These are phyloP conservation scores for Hyperopisus bebe DNA, from an alignment of 2,113 vertebrate genomes.

Conservation along the genomic window DNA sequence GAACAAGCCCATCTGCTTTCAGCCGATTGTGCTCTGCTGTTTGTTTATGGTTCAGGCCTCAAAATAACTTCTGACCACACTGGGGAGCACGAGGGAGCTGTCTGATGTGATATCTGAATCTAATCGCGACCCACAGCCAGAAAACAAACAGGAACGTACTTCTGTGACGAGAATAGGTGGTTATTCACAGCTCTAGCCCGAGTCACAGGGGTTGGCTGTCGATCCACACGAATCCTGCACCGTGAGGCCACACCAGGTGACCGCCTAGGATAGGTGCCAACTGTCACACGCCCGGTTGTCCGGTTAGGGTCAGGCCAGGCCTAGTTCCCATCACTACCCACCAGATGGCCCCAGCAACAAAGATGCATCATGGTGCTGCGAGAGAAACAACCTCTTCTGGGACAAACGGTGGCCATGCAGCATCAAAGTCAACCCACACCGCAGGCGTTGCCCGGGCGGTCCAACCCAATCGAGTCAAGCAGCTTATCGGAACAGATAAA, in stretches of 20 bases:
- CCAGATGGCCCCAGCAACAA: background rate
- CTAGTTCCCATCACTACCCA: background rate
- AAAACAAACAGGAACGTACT: background rate
- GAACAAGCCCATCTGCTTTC: background rate
- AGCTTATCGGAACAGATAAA: background rate
- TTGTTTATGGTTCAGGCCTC: background rate
- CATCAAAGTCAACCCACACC: background rate
- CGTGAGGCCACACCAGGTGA: background rate
- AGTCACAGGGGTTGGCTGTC: background rate
- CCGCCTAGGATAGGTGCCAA: background rate
- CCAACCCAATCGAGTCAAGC: background rate
- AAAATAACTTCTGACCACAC: background rate
- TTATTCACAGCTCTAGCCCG: background rate
- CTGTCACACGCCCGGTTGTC: background rate
- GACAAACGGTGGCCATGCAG: background rate
- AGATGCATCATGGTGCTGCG: background rate
- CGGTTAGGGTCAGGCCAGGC: background rate
- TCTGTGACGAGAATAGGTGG: background rate
- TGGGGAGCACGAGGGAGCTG: background rate
- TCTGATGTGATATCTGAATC: background rate
- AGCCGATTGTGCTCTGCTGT: background rate
- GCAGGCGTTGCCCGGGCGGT: background rate
- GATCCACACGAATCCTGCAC: background rate
- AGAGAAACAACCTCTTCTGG: background rate
- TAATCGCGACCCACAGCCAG: background rate